Evolutionary conservation across 2,113 vertebrate species (phyloP).

Genomic region (Excalfactoria chinensis): DNA sequence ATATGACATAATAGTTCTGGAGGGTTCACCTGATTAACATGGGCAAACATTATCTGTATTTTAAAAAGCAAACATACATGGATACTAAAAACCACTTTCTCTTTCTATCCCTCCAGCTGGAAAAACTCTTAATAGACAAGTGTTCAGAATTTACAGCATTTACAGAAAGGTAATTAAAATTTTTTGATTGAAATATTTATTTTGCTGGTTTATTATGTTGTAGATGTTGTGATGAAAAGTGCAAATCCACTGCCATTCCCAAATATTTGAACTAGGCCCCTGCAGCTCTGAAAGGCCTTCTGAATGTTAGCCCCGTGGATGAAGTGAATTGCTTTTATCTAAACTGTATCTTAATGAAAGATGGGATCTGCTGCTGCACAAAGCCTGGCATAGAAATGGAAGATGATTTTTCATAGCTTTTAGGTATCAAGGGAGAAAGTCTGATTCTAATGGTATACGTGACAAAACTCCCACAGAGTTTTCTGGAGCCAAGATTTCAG

Average conservation of each 20-base stretch:
- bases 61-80: neutral
- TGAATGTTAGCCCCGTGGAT: neutral
- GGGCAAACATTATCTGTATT: neutral
- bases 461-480: neutral
- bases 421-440: neutral
- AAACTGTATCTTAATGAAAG: neutral
- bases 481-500: neutral
- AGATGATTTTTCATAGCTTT: neutral
- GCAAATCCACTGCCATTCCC: neutral
- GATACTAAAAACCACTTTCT: neutral
- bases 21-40: neutral
- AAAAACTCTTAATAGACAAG: constrained; percentile 90
- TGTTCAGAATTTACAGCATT: constrained; percentile 92
- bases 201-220: neutral
- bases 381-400: neutral
- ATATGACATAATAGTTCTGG: neutral
- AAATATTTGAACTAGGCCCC: neutral
- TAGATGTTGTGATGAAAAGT: neutral
- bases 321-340: neutral
- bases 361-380: neutral
- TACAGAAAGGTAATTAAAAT: constrained; percentile 88
- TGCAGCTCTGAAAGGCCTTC: neutral
- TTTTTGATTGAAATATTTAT: neutral
- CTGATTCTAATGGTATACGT: neutral
- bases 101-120: constrained; percentile 80